Evolutionary conservation across 2,797 vertebrate species (phyloP), one percentile per base, ranked within the genome.

Genomic region (Crotalus adamanteus): DNA sequence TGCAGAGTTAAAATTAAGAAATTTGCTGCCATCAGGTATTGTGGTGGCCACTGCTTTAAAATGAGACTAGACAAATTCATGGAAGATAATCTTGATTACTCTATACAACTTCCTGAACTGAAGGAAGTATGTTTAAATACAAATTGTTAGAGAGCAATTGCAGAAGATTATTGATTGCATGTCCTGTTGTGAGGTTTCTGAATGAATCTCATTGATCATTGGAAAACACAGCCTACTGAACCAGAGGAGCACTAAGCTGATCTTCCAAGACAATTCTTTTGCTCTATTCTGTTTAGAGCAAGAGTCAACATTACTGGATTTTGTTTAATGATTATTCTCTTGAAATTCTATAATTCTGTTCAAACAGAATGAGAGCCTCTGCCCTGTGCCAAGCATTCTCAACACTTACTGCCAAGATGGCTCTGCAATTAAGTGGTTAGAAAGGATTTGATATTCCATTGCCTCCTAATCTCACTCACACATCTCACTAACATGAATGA

Each of bases 381-480:
- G 6, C 4, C 5, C 51, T 63, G 1, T 91, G 93, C 63, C 92
- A 95, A 94, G 91, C 28, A 25, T 73, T 94, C 73, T 18, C 37
- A 60, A 1, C 12, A 5, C 89, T 85, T 88, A 37, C 90, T 95
- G 94, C 93, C 89, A 25, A 56, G 73, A 57, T 65, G 61, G 92
- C 20, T 9, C 63, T 89, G 25, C 87, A 96, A 96, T 95, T 94
- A 95, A 56, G 57, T 53, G 90, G 61, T 78, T 89, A 95, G 92
- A 94, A 94, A 94, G 95, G 86, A 53, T 90, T 90, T 55, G 9
- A 37, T 93, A 90, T 93, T 93, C 90, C 86, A 94, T 95, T 94
- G 94, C 28, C 53, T 91, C 83, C 63, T 93, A 95, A 92, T 92
- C 59, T 28, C n/a, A 93, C 73, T 89, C 53, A 92, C 51, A 31